phyloP scores from a whole-genome alignment of 2,888 invertebrate species.

The Drosophila eohydei region DNA sequence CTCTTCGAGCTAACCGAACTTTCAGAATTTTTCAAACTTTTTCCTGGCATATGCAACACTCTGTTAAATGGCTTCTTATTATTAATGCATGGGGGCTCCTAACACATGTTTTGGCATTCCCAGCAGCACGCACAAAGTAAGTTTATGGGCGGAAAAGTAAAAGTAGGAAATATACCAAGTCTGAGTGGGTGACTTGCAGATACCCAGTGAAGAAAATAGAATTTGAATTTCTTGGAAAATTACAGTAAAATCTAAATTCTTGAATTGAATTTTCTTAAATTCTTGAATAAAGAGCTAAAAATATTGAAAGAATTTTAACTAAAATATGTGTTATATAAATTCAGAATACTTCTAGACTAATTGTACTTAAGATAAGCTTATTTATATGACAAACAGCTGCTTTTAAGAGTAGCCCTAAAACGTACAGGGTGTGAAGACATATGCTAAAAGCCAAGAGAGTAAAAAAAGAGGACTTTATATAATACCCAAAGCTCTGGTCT shows the following conservation, averaged over 20 bases:
- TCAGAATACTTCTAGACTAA: background rate
- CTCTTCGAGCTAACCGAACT: conserved; percentile 1
- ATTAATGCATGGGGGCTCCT: conserved; percentile 44
- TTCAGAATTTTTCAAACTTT: background rate
- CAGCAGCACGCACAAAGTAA: conserved; percentile 32
- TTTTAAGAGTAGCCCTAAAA: too few species aligned
- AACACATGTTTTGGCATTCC: conserved; percentile 22
- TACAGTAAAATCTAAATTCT: too few species aligned
- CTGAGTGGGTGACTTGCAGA: background rate
- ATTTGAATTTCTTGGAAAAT: too few species aligned
- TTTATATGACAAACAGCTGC: too few species aligned
- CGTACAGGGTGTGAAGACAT: background rate
- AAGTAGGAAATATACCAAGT: conserved; percentile 12
- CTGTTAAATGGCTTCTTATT: conserved; percentile 40
- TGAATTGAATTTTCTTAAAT: too few species aligned
- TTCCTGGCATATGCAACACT: conserved; percentile 31
- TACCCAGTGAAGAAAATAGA: background rate
- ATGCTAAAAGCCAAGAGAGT: background rate
- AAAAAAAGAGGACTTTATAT: background rate
- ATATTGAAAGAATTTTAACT: background rate
- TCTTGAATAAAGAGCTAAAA: background rate
- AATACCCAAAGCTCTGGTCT: background rate
- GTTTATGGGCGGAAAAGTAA: conserved; percentile 29
- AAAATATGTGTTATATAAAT: background rate
- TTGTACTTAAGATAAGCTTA: too few species aligned